Conservation (phyloP, 2,797 vertebrate genomes). For the Leuciscus waleckii region DNA sequence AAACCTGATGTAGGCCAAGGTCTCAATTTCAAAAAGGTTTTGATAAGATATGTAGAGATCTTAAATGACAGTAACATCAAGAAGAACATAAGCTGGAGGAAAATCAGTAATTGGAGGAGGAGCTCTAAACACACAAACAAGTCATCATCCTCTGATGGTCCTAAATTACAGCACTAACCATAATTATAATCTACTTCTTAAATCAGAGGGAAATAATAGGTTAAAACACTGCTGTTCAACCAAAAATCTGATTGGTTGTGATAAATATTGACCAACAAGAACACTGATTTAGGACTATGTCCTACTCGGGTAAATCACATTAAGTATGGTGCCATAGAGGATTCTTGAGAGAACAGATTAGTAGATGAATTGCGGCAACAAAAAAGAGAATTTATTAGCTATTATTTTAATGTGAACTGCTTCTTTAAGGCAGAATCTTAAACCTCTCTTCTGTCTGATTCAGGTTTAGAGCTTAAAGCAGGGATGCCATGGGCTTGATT, state of each 20-base stretch:
- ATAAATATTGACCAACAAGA: neutral
- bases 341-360: neutral
- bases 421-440: constrained; percentile 27
- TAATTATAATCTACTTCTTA: neutral
- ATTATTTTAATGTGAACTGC: neutral
- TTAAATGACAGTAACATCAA: neutral
- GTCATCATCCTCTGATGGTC: neutral
- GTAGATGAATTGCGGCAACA: neutral
- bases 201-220: neutral
- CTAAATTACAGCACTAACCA: neutral
- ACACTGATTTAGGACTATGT: neutral
- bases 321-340: neutral
- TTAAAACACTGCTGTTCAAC: neutral
- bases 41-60: neutral
- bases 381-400: neutral
- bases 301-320: neutral
- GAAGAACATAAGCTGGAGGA: neutral
- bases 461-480: constrained; percentile 54
- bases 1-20: neutral
- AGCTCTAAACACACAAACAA: neutral
- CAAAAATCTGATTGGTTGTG: constrained; percentile 7
- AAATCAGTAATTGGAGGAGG: neutral
- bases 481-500: constrained; percentile 62
- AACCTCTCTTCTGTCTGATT: constrained; percentile 29
- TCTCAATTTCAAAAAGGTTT: neutral